Base-by-base conservation (phyloP, 2,113 vertebrate species). In the Argyrosomus japonicus region DNA sequence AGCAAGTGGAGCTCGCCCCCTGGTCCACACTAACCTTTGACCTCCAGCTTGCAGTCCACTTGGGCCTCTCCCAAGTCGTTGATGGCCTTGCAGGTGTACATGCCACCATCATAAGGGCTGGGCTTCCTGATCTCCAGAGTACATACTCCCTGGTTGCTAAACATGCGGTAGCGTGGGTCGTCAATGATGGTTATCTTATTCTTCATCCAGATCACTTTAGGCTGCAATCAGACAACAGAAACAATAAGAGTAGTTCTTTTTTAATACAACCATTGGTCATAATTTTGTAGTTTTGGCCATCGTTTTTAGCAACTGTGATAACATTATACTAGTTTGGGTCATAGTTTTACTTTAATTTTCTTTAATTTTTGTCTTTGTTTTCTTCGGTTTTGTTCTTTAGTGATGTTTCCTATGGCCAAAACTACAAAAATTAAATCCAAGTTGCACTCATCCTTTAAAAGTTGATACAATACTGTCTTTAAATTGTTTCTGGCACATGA, bases 131-230 rank as follows among this genome's bases (percentile, higher is more conserved):
- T 97, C 94, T 99, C 98, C 94, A 99, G 91, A 14, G 96, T 97
- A 10, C 98, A 99, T 25, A 99, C 98, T 0, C 98, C 98, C 90
- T 99, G 98, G 93, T 97, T 99, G 94, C 97, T 96, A 86, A 99
- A 99, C 97, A 99, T 99, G 77, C 98, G 95, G 92, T 98, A 99
- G 81, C 96, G 95, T 0, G 98, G 98, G 87, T 99, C 97, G 1
- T 98, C 96, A 47, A 95, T 86, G 75, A 99, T 98, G 2, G 74
- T 2, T 1, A 99, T 97, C 94, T 97, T 99, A 91, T 99, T 99
- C 92, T 99, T 99, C 97, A 99, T 96, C 98, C 98, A 99, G 82
- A 96, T 96, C 86, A 99, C 97, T 93, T 99, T 99, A 78, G 98
- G 95, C 98, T 99, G 90, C 40, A 69, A 50, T 62, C 23, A 36